phyloP scores from a whole-genome alignment of 2,113 vertebrate genomes.

The Phyllostomus hastatus region DNA sequence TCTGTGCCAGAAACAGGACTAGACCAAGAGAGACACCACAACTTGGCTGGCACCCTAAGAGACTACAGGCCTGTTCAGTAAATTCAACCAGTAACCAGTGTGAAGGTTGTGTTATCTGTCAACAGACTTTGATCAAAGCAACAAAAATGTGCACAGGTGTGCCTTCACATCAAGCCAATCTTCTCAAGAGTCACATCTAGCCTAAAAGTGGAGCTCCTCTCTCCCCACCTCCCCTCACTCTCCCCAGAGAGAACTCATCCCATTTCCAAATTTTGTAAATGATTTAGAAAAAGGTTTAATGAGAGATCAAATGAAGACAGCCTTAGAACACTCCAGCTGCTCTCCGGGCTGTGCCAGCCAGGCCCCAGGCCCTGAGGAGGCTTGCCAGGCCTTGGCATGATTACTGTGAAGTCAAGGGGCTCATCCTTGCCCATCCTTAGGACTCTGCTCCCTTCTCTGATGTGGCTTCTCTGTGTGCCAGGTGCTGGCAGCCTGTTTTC shows the following conservation, averaged over 20 bases:
- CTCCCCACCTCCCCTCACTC: no score
- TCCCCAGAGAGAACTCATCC: background rate
- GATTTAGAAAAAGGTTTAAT: background rate
- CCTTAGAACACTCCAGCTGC: background rate
- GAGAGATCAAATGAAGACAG: background rate
- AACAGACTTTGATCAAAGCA: background rate
- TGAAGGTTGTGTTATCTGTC: background rate
- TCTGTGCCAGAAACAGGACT: background rate
- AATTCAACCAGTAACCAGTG: background rate
- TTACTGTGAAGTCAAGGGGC: background rate
- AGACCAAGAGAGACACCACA: background rate
- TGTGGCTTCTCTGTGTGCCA: background rate
- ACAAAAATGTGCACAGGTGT: background rate
- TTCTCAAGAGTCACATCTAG: background rate
- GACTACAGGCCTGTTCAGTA: background rate
- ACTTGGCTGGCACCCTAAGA: background rate
- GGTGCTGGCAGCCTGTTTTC: background rate
- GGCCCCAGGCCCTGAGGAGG: background rate
- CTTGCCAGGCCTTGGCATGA: background rate
- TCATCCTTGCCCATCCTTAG: background rate
- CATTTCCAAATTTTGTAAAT: background rate
- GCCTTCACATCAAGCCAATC: background rate
- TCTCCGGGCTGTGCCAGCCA: background rate
- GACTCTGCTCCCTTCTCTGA: background rate
- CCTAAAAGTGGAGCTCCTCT: background rate